Evolutionary conservation across 2,888 invertebrate genomes (phyloP).

Genomic region (Drosophila mimica): DNA sequence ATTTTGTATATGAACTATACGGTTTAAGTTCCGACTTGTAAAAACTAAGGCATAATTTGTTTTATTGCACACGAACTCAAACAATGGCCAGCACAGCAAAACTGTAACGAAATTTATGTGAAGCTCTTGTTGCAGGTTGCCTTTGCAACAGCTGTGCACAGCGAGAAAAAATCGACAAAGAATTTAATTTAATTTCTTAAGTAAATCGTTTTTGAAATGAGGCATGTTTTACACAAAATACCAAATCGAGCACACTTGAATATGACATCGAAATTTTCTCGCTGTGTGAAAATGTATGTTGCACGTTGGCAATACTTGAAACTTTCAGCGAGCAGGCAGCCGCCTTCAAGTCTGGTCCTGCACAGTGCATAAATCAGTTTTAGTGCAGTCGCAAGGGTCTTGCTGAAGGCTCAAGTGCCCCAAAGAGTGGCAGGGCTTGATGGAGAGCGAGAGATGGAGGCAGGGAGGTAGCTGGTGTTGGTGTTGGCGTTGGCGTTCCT

Average conservation of each 20-base stretch:
- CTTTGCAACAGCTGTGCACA: constrained; percentile 8
- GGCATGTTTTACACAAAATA: background rate
- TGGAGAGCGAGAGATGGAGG: background rate
- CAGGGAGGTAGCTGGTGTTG: background rate
- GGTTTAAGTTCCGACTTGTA: constrained; percentile 23
- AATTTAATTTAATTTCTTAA: background rate
- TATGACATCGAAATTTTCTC: background rate
- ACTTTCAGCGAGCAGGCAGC: constrained; percentile 67
- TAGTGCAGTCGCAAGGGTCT: constrained; percentile 66
- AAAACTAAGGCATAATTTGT: constrained; percentile 27
- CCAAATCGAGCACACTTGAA: background rate
- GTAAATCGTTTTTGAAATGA: background rate
- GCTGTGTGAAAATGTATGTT: constrained; percentile 4
- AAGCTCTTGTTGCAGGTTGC: constrained; percentile 27
- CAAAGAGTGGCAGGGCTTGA: background rate
- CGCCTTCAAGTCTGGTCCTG: constrained; percentile 70
- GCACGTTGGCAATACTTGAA: constrained; percentile 62
- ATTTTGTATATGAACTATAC: constrained; percentile 41
- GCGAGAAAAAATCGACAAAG: background rate
- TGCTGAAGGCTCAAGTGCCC: constrained; percentile 66
- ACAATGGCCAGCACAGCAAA: constrained; percentile 23
- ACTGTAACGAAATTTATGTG: constrained; percentile 32
- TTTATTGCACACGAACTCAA: constrained; percentile 19
- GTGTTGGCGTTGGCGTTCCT: background rate
- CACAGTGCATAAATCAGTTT: constrained; percentile 72